Evolutionary conservation across 2,888 invertebrate genomes (phyloP), one percentile per base, ranked within the genome.

Genomic region (Parelbella ahira): DNA sequence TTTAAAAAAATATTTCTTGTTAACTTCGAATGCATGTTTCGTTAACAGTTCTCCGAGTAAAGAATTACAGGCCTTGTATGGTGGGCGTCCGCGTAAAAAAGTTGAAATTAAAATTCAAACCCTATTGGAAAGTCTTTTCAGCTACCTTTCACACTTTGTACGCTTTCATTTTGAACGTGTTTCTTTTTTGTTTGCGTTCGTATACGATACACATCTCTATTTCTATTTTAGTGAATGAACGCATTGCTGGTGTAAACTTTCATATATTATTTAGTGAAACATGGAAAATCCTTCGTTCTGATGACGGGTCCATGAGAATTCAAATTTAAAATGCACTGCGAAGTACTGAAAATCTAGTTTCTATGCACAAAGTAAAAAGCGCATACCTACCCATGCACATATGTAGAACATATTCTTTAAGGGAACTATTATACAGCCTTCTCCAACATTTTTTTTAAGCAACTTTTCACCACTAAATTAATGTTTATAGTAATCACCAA

Each of bases 81-180:
- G 2, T 8, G 5, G 3, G 24, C 12, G 25, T 21, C 19, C 20
- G 4, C 21, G 8, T 27, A 37, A 43, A 44, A 38, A 42, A 28
- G 20, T 30, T 32, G 38, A 45, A 47, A 49, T 38, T 47, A 42
- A 42, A 42, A 42, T 42, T 29, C 42, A 36, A 28, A 28, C 21
- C 34, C 42, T 42, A 42, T 42, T 34, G 41, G 41, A 42, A 42
- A 42, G 33, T 47, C 44, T 43, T 47, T 47, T 49, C 38, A 48
- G 42, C 43, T 36, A 49, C 44, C 47, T 47, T 49, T 43, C 41
- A 49, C 44, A 47, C 44, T 38, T 47, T 49, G 28, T 42, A 18
- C 18, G 42, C 42, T 42, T 36, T 42, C 42, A 42, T 42, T 42
- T 42, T 36, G 18, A 29, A 36, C 34, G 28, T 42, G 42, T 28